Conservation (phyloP, 2,797 vertebrate species). For the Cirrhinus mrigala region DNA sequence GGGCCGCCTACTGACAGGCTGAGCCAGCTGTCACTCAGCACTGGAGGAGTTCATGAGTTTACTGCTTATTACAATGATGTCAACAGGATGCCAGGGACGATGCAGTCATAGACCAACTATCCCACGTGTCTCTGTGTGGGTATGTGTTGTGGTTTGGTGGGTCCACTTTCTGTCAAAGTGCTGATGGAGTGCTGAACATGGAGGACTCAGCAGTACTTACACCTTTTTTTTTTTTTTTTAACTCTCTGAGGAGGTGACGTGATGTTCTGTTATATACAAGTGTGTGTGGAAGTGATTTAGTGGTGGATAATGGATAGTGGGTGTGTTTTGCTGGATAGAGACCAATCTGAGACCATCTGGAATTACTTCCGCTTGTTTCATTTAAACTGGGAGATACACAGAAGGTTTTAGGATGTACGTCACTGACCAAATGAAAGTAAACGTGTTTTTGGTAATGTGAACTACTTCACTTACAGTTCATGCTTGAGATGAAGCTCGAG, state of each 20-base stretch:
- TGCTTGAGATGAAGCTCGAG: background rate
- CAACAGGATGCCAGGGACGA: background rate
- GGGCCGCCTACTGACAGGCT: background rate
- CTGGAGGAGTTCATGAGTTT: slow-evolving; percentile 8
- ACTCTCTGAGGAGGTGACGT: slow-evolving; percentile 14
- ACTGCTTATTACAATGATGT: background rate
- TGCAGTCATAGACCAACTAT: background rate
- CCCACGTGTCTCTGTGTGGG: background rate
- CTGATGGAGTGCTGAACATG: background rate
- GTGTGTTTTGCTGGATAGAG: slow-evolving; percentile 2
- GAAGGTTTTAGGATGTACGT: background rate
- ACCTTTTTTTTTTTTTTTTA: background rate
- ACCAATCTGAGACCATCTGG: background rate
- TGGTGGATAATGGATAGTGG: background rate
- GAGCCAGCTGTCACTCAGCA: slow-evolving; percentile 26
- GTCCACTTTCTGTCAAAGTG: slow-evolving; percentile 3
- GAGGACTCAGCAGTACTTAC: background rate
- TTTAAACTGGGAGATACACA: background rate
- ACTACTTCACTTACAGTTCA: background rate
- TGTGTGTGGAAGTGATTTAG: background rate
- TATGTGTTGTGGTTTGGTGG: slow-evolving; percentile 6
- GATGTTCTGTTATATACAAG: background rate
- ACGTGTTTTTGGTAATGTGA: background rate
- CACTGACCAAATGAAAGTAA: background rate
- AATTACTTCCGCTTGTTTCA: background rate